phyloP scores from a whole-genome alignment of 2,797 vertebrate species.

The Eulemur rubriventer region DNA sequence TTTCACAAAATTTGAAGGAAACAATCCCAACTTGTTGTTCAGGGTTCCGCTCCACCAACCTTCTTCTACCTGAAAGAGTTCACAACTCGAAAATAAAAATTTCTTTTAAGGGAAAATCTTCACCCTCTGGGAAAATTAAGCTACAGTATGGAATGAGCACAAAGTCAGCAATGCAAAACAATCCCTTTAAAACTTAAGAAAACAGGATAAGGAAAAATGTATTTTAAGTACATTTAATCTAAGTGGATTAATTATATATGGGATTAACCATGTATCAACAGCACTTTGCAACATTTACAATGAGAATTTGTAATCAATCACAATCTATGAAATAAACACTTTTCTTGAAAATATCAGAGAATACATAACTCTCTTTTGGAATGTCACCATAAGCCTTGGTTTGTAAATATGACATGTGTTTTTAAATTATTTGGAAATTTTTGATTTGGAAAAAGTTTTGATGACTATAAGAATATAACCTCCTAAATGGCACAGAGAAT shows the following conservation, averaged over 20 bases:
- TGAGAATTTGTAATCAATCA: background rate
- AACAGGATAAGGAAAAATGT: background rate
- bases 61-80: slow-evolving; percentile 92
- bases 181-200: slow-evolving; percentile 22
- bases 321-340: background rate
- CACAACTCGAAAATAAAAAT: slow-evolving; percentile 58
- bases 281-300: slow-evolving; percentile 4
- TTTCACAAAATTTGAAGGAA: slow-evolving; percentile 98
- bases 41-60: slow-evolving; percentile 96
- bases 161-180: slow-evolving; percentile 39
- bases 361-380: background rate
- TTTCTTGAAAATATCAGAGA: background rate
- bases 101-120: slow-evolving; percentile 21
- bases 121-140: background rate
- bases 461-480: background rate
- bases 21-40: slow-evolving; percentile 92
- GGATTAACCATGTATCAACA: background rate
- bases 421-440: background rate
- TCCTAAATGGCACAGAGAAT: slow-evolving; percentile 5
- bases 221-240: slow-evolving; percentile 23
- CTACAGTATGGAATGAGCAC: background rate
- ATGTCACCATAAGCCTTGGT: background rate
- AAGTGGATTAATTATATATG: background rate
- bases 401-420: background rate
- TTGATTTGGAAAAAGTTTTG: background rate